Conservation (phyloP, 2,888 invertebrate species). For the Achlya flavicornis region DNA sequence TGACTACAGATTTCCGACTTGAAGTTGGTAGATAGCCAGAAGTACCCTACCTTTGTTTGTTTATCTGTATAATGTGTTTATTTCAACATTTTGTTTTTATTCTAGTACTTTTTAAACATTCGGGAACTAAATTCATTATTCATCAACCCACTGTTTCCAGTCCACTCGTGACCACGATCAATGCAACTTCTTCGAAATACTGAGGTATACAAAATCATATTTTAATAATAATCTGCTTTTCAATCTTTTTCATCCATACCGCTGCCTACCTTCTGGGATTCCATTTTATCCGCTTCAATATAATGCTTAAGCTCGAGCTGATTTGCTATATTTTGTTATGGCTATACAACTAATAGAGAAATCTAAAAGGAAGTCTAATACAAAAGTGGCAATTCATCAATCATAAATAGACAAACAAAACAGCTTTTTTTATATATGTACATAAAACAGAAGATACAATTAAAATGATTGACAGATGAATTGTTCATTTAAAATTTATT, state of each 20-base stretch:
- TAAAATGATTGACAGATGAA: constrained; percentile 10
- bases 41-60: no score
- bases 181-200: no score
- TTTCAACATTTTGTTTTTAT: no score
- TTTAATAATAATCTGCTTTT: no score
- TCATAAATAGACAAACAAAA: constrained; percentile 2
- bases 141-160: no score
- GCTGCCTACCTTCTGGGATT: not conserved
- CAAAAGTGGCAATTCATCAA: not conserved
- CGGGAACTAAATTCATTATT: no score
- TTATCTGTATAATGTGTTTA: no score
- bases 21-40: no score
- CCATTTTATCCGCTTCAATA: not conserved
- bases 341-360: not conserved
- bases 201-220: no score
- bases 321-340: not conserved
- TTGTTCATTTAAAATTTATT: constrained; percentile 7
- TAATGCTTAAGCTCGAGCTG: not conserved
- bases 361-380: not conserved
- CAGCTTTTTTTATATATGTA: constrained; percentile 9
- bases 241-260: not conserved
- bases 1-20: no score
- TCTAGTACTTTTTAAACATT: no score
- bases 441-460: constrained; percentile 1
- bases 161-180: no score